These are phyloP conservation scores for Cotesia typhae DNA, from an alignment of 1,140 invertebrate genomes.

Conservation along the genomic window DNA sequence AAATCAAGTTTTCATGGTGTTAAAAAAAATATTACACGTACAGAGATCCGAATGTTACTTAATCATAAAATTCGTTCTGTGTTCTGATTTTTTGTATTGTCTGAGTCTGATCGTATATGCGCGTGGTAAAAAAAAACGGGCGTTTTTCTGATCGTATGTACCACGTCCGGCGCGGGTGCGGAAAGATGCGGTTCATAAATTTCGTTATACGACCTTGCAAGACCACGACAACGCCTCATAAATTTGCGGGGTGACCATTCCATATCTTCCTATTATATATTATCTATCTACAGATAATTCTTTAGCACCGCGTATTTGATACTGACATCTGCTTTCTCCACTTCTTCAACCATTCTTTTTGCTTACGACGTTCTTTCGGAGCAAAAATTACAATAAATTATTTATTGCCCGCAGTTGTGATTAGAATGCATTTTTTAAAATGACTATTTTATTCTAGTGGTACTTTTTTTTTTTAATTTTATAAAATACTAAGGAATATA, in stretches of 20 bases:
- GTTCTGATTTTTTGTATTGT: not conserved
- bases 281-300: not conserved
- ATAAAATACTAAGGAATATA: too few species aligned
- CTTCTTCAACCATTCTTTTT: not conserved
- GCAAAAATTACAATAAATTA: too few species aligned
- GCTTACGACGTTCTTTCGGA: too few species aligned
- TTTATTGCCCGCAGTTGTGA: too few species aligned
- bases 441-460: too few species aligned
- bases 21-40: too few species aligned
- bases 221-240: slow-evolving; percentile 39
- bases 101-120: slow-evolving; percentile 35
- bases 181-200: slow-evolving; percentile 36
- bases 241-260: slow-evolving; percentile 32
- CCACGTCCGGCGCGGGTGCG: slow-evolving; percentile 20
- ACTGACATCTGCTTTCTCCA: not conserved
- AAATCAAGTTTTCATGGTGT: too few species aligned
- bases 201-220: slow-evolving; percentile 38
- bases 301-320: not conserved
- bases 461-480: too few species aligned
- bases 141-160: not conserved
- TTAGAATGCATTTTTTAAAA: too few species aligned
- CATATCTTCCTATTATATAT: slow-evolving; percentile 13
- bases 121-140: too few species aligned
- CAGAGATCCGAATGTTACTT: too few species aligned
- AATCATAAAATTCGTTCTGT: too few species aligned